Percentiles rank a stretch among this genome's conserved stretches.
These are phyloP conservation scores for Nebria brevicollis DNA, from an alignment of 2,888 invertebrate species.

Conservation along the genomic window DNA sequence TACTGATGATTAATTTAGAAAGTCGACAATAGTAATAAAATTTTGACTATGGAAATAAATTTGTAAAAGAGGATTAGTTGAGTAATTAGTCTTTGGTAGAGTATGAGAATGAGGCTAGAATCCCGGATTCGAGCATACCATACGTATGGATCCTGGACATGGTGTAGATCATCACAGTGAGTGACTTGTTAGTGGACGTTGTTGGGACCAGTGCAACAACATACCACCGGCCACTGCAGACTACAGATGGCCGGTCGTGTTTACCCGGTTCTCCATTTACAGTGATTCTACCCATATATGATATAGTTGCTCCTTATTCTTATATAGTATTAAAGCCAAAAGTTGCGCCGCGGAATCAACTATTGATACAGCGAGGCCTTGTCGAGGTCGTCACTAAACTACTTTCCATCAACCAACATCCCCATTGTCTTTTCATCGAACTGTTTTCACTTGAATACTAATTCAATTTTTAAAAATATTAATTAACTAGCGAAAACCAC, in stretches of 20 bases:
- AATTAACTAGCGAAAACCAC: too few species aligned
- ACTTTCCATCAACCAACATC: conserved; percentile 53
- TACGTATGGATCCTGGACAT: conserved; percentile 6
- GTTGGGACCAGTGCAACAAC: conserved; percentile 7
- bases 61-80: too few species aligned
- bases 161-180: background rate
- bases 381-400: conserved; percentile 59
- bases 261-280: conserved; percentile 65
- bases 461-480: too few species aligned
- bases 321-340: conserved; percentile 62
- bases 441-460: too few species aligned
- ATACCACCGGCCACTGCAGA: conserved; percentile 52
- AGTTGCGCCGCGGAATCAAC: conserved; percentile 50
- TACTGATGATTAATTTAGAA: too few species aligned
- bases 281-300: conserved; percentile 65
- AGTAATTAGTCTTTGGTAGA: background rate
- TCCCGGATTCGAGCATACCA: background rate
- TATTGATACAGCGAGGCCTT: conserved; percentile 44
- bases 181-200: conserved; percentile 6
- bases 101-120: conserved; percentile 9
- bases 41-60: too few species aligned
- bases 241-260: conserved; percentile 50
- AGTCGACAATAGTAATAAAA: too few species aligned
- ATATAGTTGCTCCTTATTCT: conserved; percentile 66
- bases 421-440: conserved; percentile 15